These are phyloP conservation scores for Salmo trutta DNA, from an alignment of 2,797 vertebrate genomes.

Conservation along the genomic window DNA sequence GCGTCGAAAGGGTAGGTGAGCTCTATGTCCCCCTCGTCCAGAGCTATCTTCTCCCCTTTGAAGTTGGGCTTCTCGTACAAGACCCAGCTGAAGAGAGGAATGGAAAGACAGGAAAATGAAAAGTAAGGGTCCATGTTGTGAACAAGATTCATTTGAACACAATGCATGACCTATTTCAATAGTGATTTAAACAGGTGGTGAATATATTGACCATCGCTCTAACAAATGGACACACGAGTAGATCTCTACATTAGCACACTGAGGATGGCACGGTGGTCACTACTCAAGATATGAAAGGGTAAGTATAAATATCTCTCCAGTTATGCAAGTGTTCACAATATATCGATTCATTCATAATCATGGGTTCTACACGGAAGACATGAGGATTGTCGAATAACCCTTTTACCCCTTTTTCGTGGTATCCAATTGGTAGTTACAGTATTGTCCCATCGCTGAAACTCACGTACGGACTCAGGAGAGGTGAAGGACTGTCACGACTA, in stretches of 20 bases:
- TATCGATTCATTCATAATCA: background rate
- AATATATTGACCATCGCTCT: background rate
- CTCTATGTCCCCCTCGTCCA: constrained; percentile 89
- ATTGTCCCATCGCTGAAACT: too few relatives aligned
- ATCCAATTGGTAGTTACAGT: too few relatives aligned
- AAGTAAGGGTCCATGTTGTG: background rate
- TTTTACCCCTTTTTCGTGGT: too few relatives aligned
- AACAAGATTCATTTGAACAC: too few relatives aligned
- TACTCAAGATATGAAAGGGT: background rate
- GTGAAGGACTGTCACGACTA: too few relatives aligned
- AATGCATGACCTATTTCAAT: background rate
- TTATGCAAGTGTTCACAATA: background rate
- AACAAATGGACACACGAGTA: background rate
- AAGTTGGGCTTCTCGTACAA: constrained; percentile 90
- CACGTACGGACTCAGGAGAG: too few relatives aligned
- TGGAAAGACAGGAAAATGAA: background rate
- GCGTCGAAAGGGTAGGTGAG: constrained; percentile 70
- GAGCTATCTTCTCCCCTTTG: constrained; percentile 85
- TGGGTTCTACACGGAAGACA: background rate
- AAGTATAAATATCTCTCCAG: background rate
- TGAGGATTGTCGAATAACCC: too few relatives aligned
- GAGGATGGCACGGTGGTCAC: too few relatives aligned
- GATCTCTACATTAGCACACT: background rate
- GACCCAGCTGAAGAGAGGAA: constrained; percentile 80
- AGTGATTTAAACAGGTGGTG: background rate